Evolutionary conservation across 2,888 invertebrate genomes (phyloP).

Genomic region (Eledone cirrhosa): DNA sequence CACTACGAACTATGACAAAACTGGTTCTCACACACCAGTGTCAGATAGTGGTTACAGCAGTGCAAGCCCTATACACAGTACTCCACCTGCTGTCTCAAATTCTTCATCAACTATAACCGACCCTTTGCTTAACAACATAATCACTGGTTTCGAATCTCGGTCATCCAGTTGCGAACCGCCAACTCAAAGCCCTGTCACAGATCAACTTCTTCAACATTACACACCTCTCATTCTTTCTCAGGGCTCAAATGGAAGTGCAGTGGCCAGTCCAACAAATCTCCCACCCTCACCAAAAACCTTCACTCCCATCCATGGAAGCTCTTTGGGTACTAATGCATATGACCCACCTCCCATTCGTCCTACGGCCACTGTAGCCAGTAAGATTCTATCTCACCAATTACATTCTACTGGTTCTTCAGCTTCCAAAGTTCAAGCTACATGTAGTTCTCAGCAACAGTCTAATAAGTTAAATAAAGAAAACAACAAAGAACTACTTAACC

Average conservation of each 20-base stretch:
- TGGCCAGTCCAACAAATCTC: constrained; percentile 26
- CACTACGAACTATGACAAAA: constrained; percentile 9
- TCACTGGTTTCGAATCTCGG: constrained; percentile 26
- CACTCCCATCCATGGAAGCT: constrained; percentile 52
- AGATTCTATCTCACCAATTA: not conserved
- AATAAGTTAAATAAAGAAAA: constrained; percentile 5
- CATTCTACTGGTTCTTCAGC: not conserved
- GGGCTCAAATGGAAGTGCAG: constrained; percentile 30
- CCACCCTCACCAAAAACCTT: constrained; percentile 46
- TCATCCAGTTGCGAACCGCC: constrained; percentile 29
- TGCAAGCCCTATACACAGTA: constrained; percentile 39
- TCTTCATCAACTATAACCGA: not conserved
- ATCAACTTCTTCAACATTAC: constrained; percentile 30
- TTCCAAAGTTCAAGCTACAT: not conserved
- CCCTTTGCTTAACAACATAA: not conserved
- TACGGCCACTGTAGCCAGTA: constrained; percentile 49
- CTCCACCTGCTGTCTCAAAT: constrained; percentile 20
- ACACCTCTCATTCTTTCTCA: constrained; percentile 10
- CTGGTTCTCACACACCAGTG: constrained; percentile 39
- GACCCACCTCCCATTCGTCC: constrained; percentile 48
- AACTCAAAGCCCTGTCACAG: constrained; percentile 32
- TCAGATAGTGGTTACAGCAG: constrained; percentile 54
- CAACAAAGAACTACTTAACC: not conserved
- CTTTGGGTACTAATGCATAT: constrained; percentile 39
- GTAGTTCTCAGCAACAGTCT: not conserved